Conservation (phyloP, 2,113 vertebrate species). For the Herpetotheres cachinnans region DNA sequence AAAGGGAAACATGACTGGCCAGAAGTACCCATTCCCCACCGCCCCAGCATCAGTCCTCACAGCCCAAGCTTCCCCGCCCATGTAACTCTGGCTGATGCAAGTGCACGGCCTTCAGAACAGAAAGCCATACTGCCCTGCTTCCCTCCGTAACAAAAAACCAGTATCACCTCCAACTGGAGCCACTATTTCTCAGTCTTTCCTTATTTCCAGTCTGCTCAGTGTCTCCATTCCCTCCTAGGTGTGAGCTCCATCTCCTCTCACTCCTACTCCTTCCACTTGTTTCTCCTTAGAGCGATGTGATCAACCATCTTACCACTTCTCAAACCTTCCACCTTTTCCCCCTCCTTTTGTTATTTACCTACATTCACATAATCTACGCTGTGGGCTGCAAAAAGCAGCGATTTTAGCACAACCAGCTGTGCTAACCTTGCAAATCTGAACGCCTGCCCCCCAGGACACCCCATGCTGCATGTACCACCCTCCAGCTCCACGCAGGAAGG, state of each 20-base stretch:
- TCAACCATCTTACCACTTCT: not conserved
- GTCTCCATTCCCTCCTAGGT: not conserved
- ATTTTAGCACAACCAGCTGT: not conserved
- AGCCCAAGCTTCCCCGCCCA: not conserved
- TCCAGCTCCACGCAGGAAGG: rapidly evolving
- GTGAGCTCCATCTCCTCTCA: not conserved
- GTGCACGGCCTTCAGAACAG: not conserved
- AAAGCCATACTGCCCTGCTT: not conserved
- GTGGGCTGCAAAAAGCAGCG: rapidly evolving
- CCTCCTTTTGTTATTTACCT: no score
- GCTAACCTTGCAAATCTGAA: not conserved
- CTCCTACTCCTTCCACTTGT: not conserved
- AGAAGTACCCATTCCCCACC: rapidly evolving
- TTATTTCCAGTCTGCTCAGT: not conserved
- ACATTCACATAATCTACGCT: rapidly evolving
- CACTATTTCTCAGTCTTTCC: not conserved
- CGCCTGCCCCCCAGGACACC: rapidly evolving
- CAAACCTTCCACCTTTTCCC: not conserved
- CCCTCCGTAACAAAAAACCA: not conserved
- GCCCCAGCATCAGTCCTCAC: not conserved
- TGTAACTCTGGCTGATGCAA: rapidly evolving
- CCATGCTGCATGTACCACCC: rapidly evolving
- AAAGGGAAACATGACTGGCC: not conserved
- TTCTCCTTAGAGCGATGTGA: rapidly evolving
- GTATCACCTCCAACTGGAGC: rapidly evolving